Evolutionary conservation across 2,888 invertebrate species (phyloP), one percentile per base, ranked within the genome.

Genomic region (Cetonia aurata): DNA sequence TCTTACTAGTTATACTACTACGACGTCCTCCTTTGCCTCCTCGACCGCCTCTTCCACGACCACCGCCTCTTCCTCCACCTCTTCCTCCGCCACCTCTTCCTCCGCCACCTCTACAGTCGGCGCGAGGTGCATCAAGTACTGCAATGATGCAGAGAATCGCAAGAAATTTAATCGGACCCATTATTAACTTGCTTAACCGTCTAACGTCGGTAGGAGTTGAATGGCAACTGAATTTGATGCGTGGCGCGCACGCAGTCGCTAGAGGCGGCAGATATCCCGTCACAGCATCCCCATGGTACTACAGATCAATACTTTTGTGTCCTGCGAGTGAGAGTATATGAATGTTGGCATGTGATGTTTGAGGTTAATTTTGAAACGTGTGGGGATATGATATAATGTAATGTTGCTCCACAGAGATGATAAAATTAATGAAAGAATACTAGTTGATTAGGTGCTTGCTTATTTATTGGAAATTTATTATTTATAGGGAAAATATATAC

Each of bases 41-140:
- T 25, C 53, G 10, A 10, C 53, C 31, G 10, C 53, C 25, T 1
- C 25, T 31, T 25, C 53, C 10, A 53, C 53, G 25, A 10, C 53
- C 53, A 31, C 53, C 53, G 31, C 53, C 53, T n/a, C 53, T 25
- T 9, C 52, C 19, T 6, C 52, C 52, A 6, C 52, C 52, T n/a
- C n/a, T n/a, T 6, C 52, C 52, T 8, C 52, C 17, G 4, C 25
- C 25, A 25, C 25, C 25, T 25, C 25, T 25, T 1, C 53, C 31
- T 1, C 53, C 25, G n/a, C 53, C 53, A 6, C 53, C 53, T 53
- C 10, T 53, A 12, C 25, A 19, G 6, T 53, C 25, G 3, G 19
- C 25, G 10, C 31, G 12, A 19, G 53, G 25, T 53, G 25, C n/a
- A 10, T 25, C 25, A 3, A 25, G 31, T 8, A 53, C 19, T 52